Percentiles rank a stretch among this genome's conserved stretches.
Conservation (phyloP, 2,888 invertebrate genomes). For the Drosophila neonasuta region DNA sequence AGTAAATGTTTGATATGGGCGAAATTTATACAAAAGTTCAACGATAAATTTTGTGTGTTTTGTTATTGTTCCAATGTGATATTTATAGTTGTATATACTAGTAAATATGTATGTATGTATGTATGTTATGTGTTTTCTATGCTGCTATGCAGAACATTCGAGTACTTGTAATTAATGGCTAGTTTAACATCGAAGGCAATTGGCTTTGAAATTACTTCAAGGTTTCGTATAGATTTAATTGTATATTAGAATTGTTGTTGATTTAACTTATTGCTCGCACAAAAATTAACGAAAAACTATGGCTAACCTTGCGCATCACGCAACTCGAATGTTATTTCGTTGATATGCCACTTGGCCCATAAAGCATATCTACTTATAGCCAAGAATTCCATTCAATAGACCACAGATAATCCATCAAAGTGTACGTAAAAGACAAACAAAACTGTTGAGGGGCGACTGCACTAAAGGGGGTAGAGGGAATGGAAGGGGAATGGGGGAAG, state of each 20-base stretch:
- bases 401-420: slow-evolving; percentile 58
- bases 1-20: background rate
- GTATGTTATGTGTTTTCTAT: background rate
- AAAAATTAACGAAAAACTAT: background rate
- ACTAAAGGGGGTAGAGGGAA: no score
- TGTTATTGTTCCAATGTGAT: slow-evolving; percentile 3
- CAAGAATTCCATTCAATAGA: slow-evolving; percentile 37
- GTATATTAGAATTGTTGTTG: background rate
- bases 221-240: slow-evolving; percentile 13
- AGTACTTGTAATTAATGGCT: slow-evolving; percentile 15
- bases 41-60: background rate
- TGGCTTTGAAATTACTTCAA: slow-evolving; percentile 24
- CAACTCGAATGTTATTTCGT: background rate
- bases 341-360: slow-evolving; percentile 31
- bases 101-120: background rate
- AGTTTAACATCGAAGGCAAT: slow-evolving; percentile 1
- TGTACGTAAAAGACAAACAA: slow-evolving; percentile 47
- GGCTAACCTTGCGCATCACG: slow-evolving; percentile 26
- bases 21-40: background rate
- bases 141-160: background rate
- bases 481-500: background rate
- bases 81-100: background rate
- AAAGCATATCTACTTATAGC: slow-evolving; percentile 39
- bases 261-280: background rate
- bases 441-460: slow-evolving; percentile 5